Conservation (phyloP, 2,113 vertebrate genomes). For the Neogale vison region DNA sequence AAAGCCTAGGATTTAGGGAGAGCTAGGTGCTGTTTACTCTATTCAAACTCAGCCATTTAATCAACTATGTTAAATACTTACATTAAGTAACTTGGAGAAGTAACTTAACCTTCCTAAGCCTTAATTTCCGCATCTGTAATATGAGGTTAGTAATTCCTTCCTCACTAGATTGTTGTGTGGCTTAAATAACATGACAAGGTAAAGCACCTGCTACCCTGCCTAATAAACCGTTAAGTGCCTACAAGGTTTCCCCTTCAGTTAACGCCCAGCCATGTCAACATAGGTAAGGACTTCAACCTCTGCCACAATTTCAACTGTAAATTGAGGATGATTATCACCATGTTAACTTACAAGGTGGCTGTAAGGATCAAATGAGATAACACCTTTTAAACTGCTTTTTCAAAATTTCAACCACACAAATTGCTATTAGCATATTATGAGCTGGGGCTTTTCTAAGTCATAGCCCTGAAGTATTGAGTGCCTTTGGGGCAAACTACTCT, state of each 20-base stretch:
- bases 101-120: slow-evolving; percentile 25
- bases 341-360: neutral
- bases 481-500: neutral
- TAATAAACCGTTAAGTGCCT: neutral
- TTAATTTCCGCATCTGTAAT: neutral
- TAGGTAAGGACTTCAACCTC: neutral
- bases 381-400: slow-evolving; percentile 37
- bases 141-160: slow-evolving; percentile 28
- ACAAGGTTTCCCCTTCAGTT: neutral
- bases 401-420: neutral
- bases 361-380: neutral
- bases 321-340: neutral
- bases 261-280: neutral
- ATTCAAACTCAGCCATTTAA: neutral
- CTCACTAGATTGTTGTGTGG: neutral
- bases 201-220: neutral
- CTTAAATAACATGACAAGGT: slow-evolving; percentile 20
- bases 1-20: slow-evolving; percentile 3
- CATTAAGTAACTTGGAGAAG: neutral
- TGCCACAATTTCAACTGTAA: slow-evolving; percentile 40
- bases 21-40: neutral
- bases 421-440: slow-evolving; percentile 2
- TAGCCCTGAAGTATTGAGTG: neutral
- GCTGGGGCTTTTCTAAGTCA: neutral
- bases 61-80: neutral